A percentile compares a stretch with the other conserved stretches of the same genome.
Conservation (phyloP, 2,888 invertebrate species). For the Cosmia pyralina region DNA sequence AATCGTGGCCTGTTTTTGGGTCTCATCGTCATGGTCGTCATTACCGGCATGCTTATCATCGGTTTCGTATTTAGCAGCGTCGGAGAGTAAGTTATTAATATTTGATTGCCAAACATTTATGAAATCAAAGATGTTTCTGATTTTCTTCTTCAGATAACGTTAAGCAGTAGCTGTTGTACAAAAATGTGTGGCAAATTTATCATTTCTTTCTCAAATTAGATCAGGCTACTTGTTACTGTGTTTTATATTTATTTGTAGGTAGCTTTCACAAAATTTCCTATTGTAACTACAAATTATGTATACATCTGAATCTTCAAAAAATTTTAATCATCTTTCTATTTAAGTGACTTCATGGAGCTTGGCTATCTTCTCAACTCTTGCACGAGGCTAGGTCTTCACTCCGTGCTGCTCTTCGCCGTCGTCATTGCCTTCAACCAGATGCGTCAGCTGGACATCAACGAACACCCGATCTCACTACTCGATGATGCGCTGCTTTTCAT, state of each 20-base stretch:
- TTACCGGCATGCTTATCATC: slow-evolving; percentile 85
- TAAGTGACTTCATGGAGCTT: slow-evolving; percentile 85
- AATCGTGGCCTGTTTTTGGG: slow-evolving; percentile 94
- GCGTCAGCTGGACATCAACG: slow-evolving; percentile 92
- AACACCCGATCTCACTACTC: slow-evolving; percentile 91
- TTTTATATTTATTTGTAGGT: not conserved
- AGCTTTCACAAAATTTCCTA: not conserved
- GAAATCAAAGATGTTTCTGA: not conserved
- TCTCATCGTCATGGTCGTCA: slow-evolving; percentile 89
- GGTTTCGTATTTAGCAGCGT: slow-evolving; percentile 88
- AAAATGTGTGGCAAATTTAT: not conserved
- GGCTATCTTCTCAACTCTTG: slow-evolving; percentile 88
- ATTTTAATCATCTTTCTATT: slow-evolving; percentile 58
- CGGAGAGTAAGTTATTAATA: slow-evolving; percentile 78
- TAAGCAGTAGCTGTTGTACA: not conserved
- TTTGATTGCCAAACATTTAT: not conserved
- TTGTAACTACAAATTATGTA: not conserved
- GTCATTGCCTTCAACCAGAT: slow-evolving; percentile 92
- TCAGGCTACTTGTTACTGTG: not conserved
- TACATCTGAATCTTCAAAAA: not conserved
- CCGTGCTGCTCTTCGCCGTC: slow-evolving; percentile 90
- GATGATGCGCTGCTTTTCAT: slow-evolving; percentile 93
- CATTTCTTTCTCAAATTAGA: not conserved
- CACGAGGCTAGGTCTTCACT: slow-evolving; percentile 89
- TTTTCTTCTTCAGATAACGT: not conserved